Base-by-base conservation (phyloP, 2,888 invertebrate species). In the Gortyna flavago region DNA sequence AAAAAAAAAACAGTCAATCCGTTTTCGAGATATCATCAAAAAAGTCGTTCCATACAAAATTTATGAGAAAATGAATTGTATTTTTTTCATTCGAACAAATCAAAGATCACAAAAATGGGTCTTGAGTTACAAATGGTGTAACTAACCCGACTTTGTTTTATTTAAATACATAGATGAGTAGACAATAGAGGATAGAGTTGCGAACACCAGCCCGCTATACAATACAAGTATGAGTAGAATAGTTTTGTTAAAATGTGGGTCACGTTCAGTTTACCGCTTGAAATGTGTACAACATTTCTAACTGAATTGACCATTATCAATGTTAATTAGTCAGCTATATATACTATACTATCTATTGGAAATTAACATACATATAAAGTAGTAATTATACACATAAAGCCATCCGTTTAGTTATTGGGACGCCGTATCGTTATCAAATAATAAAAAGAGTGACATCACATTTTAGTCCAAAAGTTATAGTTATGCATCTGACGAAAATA, bases 391-490 rank as follows among this genome's bases (percentile, higher is more conserved):
- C 57, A 72, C 41, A 13, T 61, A 66, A 72, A 44, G 59, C 69
- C 59, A 83, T 61, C 1, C 32, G n/a, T 67, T 35, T 54, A 16
- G 51, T 18, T 65, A 83, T 83, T 78, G 48, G 38, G 21, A 38
- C 32, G 65, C 71, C 68, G 68, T 35, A 25, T 62, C 6, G 21
- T 35, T 62, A 62, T 13, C 35, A 35, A 35, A 35, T 4, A 35
- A 25, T 21, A 25, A 62, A 35, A 35, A 13, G 57, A 29, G 32
- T 80, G n/a, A 54, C 59, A n/a, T 38, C 57, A 57, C 32, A 32
- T 11, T 11, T 21, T 9, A 11, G 16, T 51, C 1, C 8, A 75
- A 18, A 76, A 76, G 29, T 21, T 48, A 51, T n/a, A 64, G 21
- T n/a, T 16, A 64, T n/a, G 2, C 8, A 7, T 25, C 7, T 61